Base-by-base conservation (phyloP, 2,888 invertebrate species). In the Oeneis ivallda region DNA sequence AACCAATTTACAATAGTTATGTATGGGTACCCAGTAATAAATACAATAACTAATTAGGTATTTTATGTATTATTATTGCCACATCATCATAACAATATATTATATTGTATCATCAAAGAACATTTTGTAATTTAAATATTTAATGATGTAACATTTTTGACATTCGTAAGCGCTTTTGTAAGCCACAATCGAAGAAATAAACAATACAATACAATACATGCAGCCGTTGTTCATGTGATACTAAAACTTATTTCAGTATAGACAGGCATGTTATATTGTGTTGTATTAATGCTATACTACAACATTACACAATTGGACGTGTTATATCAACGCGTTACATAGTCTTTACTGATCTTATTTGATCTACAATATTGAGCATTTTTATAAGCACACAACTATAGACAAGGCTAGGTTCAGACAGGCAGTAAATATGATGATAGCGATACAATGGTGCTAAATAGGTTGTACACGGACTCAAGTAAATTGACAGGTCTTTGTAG, bases 301-400 rank as follows among this genome's bases (percentile, higher is more conserved):
- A 45, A 45, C 15, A 45, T 43, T 49, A 19, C 9, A 7, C 11
- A 50, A 50, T 32, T 4, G 32, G 9, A 53, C 52, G 52, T 53
- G 52, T 53, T 53, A 53, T 34, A 34, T 9, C 52, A 53, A 53
- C 34, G 52, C n/a, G n/a, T 53, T 53, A 53, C 7, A 15, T 1
- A n/a, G 32, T 50, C 43, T n/a, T n/a, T 15, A 45, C 10, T 32
- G n/a, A 52, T 13, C 13, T 52, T n/a, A n/a, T n/a, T n/a, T n/a
- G n/a, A n/a, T n/a, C n/a, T 52, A 53, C 34, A 34, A 32, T 53
- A 34, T 53, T 53, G 53, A 53, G 34, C 9, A 34, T 37, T 53
- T 37, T 9, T 15, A 34, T 9, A 34, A 13, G 32, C 32, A 53
- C 34, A 15, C 34, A 10, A 53, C 37, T 34, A 5, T 34, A 34